Evolutionary conservation across 2,113 vertebrate species (phyloP), one percentile per base, ranked within the genome.

Genomic region (Trichomycterus rosablanca): DNA sequence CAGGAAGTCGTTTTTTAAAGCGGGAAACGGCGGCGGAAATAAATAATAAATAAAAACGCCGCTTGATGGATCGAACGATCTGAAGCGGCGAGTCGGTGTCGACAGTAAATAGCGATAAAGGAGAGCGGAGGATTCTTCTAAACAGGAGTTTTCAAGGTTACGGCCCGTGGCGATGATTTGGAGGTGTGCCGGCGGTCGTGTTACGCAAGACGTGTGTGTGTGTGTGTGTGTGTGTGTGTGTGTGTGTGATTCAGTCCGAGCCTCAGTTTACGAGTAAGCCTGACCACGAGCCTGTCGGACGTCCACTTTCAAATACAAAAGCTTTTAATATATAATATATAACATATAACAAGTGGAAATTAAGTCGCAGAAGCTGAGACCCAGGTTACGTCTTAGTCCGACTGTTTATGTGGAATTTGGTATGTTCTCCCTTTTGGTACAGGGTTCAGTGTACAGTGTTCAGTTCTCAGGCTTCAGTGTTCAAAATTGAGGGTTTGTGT

Each of bases 111-210:
- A 86, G 79, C 72, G 56, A 78, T 80, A 76, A 81, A 85, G 80
- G 80, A 79, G 32, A 45, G 50, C 39, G 67, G 68, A 76, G 74
- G 75, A 81, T 80, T 78, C 75, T 86, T 84, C 83, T 80, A 78
- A 82, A 83, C 78, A 71, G 68, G 83, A 85, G 79, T 86, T 86
- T 85, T 88, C 86, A 89, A 89, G 87, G 87, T 86, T 86, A 86
- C 48, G 74, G 81, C 80, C 75, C 63, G 14, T 70, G 72, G 76
- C 68, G 22, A 68, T 78, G 79, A 82, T 78, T 77, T 77, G 73
- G 78, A 78, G 78, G 74, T 69, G 70, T 22, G 16, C 42, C 18
- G 45, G 24, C 35, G 34, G 19, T 32, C 44, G 24, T 23, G 40
- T n/a, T 49, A 49, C 67, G 55, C 11, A 16, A 44, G 35, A 68